Percentiles rank a stretch among this genome's conserved stretches.
Evolutionary conservation across 2,113 vertebrate species (phyloP).

Genomic region (Pseudorasbora parva): DNA sequence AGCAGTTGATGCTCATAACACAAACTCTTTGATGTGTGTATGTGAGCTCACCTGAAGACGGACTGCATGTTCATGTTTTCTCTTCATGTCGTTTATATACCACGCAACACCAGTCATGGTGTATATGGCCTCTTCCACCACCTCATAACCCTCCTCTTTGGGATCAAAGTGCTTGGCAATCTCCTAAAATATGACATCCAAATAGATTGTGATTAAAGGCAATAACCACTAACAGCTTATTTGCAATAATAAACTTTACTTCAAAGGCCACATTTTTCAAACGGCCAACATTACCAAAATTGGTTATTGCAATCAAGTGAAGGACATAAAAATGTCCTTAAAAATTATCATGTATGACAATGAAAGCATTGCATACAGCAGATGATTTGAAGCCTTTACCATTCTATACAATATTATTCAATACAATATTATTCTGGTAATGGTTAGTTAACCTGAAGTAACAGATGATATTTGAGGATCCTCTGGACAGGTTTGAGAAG

Average conservation of each 20-base stretch:
- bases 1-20: neutral
- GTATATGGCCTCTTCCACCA: conserved; percentile 92
- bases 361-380: neutral
- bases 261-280: neutral
- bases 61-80: conserved; percentile 93
- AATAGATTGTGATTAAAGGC: neutral
- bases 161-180: conserved; percentile 91
- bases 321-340: neutral
- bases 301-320: neutral
- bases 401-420: neutral
- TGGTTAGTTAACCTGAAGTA: conserved; percentile 83
- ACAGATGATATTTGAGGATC: conserved; percentile 95
- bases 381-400: neutral
- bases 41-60: conserved; percentile 83
- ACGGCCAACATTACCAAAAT: neutral
- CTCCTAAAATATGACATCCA: conserved; percentile 76
- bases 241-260: neutral
- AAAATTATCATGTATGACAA: neutral
- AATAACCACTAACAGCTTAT: neutral
- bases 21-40: conserved; percentile 13
- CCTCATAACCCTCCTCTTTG: conserved; percentile 84
- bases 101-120: conserved; percentile 96
- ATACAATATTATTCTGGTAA: neutral
- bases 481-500: conserved; percentile 95
- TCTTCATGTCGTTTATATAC: conserved; percentile 99